Conservation (phyloP, 2,888 invertebrate genomes). For the Oscheius onirici region DNA sequence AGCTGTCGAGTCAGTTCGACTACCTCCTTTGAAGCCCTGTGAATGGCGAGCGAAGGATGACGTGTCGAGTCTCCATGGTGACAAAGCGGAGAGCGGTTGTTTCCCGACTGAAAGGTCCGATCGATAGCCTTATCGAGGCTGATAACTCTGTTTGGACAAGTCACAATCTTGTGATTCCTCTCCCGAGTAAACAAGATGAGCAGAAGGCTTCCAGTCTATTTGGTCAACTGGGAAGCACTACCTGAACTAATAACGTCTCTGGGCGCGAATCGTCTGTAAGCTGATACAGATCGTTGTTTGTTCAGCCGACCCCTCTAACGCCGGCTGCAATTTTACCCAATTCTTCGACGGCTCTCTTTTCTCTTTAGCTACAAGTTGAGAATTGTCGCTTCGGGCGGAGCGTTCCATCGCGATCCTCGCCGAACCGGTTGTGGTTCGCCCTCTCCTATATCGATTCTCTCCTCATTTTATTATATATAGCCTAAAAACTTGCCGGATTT, state of each 20-base stretch:
- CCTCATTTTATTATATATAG: no score
- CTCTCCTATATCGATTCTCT: no score
- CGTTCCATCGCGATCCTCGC: no score
- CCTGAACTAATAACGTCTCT: slow-evolving; percentile 28
- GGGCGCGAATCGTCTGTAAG: slow-evolving; percentile 33
- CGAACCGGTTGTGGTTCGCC: no score
- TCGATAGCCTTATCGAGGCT: slow-evolving; percentile 19
- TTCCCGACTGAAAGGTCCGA: not conserved
- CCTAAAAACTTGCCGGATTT: no score
- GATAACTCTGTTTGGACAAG: not conserved
- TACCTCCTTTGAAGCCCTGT: no score
- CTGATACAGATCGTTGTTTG: slow-evolving; percentile 33
- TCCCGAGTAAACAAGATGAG: no score
- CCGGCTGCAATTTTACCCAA: not conserved
- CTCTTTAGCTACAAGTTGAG: not conserved
- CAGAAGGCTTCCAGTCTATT: not conserved
- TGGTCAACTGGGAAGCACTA: slow-evolving; percentile 9
- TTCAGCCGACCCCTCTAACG: slow-evolving; percentile 25
- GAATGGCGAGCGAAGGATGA: not conserved
- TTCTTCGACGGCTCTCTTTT: not conserved
- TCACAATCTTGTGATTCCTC: no score
- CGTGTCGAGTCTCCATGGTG: slow-evolving; percentile 11
- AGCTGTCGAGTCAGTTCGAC: not conserved
- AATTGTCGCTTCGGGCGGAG: no score
- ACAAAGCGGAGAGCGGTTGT: not conserved